Percentiles rank a stretch among this genome's conserved stretches.
Conservation (phyloP, 2,113 vertebrate genomes). For the Spea bombifrons region DNA sequence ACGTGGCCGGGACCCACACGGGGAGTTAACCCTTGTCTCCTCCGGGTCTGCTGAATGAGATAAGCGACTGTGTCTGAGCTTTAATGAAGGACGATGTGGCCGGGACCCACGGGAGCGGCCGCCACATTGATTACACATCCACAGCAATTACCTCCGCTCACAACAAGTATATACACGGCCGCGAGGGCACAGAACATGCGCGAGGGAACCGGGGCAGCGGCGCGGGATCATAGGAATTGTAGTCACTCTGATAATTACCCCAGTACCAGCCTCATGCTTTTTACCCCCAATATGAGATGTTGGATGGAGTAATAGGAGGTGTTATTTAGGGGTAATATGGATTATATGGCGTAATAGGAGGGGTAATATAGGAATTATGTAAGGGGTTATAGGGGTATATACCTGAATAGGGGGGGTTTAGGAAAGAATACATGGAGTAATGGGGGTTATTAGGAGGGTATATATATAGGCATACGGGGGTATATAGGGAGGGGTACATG, state of each 20-base stretch:
- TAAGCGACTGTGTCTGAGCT: neutral
- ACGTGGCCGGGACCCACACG: neutral
- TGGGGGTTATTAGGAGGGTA: neutral
- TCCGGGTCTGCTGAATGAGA: neutral
- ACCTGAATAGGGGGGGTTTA: too few relatives aligned
- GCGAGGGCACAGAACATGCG: neutral
- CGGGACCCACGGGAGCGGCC: slow-evolving; percentile 14
- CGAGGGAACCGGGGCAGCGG: neutral
- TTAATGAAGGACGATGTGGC: neutral
- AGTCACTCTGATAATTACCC: too few relatives aligned
- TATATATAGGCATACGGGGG: neutral
- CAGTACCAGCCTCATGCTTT: neutral
- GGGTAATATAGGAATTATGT: neutral
- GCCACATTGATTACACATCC: slow-evolving; percentile 47
- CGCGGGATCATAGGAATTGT: neutral
- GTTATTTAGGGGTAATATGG: neutral
- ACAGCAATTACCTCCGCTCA: slow-evolving; percentile 35
- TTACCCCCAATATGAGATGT: too few relatives aligned
- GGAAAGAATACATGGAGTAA: neutral
- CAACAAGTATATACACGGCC: slow-evolving; percentile 34
- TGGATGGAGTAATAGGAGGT: neutral
- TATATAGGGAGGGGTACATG: neutral
- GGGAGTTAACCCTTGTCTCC: neutral
- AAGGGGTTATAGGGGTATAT: neutral
- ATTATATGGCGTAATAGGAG: neutral